Evolutionary conservation across 2,797 vertebrate species (phyloP).

Genomic region (Yasuhikotakia modesta): DNA sequence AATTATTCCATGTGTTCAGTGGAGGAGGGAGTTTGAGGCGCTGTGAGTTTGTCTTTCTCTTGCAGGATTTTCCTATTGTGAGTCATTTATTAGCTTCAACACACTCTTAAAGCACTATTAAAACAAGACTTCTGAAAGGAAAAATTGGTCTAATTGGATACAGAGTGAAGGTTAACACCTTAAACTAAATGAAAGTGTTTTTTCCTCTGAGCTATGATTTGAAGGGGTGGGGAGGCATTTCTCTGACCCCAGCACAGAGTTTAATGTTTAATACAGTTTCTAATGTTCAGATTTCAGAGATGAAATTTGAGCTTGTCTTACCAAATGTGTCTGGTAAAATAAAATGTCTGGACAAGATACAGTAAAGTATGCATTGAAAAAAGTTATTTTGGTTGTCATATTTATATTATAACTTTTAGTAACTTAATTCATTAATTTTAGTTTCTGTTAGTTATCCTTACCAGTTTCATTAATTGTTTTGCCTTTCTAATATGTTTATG

Average conservation of each 20-base stretch:
- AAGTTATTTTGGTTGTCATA: not conserved
- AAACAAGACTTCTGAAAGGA: constrained; percentile 44
- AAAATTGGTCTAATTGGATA: constrained; percentile 36
- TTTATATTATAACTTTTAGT: not conserved
- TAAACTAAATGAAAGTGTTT: constrained; percentile 23
- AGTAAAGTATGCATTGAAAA: not conserved
- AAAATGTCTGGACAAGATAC: not conserved
- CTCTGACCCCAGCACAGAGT: constrained; percentile 8
- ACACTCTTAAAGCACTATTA: constrained; percentile 28
- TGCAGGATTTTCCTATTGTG: constrained; percentile 53
- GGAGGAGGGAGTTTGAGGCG: constrained; percentile 24
- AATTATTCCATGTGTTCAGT: constrained; percentile 35
- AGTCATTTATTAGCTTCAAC: constrained; percentile 57
- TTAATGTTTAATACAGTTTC: constrained; percentile 26
- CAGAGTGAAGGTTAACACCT: constrained; percentile 32
- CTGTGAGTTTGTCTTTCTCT: constrained; percentile 24
- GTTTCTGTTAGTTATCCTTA: too few species aligned
- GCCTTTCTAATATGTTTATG: too few species aligned
- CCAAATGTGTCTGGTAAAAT: not conserved
- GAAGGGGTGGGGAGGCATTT: not conserved
- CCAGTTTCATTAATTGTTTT: too few species aligned
- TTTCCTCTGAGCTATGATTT: constrained; percentile 20
- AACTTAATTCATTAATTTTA: too few species aligned
- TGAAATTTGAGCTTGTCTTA: not conserved
- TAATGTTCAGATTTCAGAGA: not conserved